Conservation (phyloP, 2,888 invertebrate species). For the Drosophila koepferae region DNA sequence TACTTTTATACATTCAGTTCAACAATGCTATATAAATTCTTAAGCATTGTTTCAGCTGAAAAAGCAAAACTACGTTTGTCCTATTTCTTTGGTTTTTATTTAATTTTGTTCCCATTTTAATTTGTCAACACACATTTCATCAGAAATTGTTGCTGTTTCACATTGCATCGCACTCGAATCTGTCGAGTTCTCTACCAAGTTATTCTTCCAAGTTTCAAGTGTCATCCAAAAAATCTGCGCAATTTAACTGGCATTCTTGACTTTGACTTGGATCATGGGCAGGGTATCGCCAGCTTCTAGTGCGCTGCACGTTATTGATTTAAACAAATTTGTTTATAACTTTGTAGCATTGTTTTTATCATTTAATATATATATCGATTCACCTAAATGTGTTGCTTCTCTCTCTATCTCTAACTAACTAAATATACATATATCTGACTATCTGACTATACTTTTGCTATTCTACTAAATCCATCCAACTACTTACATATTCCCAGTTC, state of each 20-base stretch:
- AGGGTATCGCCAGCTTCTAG: constrained; percentile 47
- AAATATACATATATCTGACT: constrained; percentile 24
- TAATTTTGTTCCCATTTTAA: constrained; percentile 52
- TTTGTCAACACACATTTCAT: constrained; percentile 67
- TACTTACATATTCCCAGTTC: constrained; percentile 45
- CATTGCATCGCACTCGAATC: constrained; percentile 64
- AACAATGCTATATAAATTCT: constrained; percentile 31
- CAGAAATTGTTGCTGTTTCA: constrained; percentile 79
- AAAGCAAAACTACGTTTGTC: constrained; percentile 37
- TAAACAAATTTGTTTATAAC: constrained; percentile 43
- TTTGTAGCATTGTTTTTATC: constrained; percentile 62
- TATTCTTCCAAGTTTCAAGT: constrained; percentile 35
- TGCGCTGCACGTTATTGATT: constrained; percentile 54
- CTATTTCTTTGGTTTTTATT: constrained; percentile 23
- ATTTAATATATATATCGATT: constrained; percentile 31
- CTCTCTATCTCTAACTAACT: constrained; percentile 33
- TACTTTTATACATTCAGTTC: constrained; percentile 31
- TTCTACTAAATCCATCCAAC: constrained; percentile 32
- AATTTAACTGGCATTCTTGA: constrained; percentile 71
- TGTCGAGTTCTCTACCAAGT: constrained; percentile 14
- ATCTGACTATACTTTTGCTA: constrained; percentile 34
- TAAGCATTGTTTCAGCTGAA: constrained; percentile 38
- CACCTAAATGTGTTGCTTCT: constrained; percentile 72
- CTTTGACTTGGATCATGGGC: not conserved
- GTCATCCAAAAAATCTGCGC: constrained; percentile 67